Conservation (phyloP, 2,888 invertebrate genomes). For the Augochlorella aurata region DNA sequence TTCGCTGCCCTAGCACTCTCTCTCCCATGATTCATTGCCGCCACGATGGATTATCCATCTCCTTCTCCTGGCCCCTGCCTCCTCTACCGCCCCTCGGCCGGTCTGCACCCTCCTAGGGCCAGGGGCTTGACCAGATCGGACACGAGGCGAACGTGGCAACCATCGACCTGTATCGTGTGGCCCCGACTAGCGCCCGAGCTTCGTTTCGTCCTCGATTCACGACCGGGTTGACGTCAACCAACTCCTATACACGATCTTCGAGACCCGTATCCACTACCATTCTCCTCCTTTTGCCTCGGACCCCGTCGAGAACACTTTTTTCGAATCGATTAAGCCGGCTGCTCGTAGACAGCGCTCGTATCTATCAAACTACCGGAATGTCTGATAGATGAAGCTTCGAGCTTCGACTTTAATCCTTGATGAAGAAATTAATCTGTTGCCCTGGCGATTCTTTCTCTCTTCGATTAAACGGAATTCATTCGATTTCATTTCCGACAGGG, state of each 20-base stretch:
- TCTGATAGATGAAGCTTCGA: neutral
- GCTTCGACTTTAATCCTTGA: neutral
- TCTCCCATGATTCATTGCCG: conserved; percentile 81
- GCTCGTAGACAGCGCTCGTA: neutral
- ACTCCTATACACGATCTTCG: neutral
- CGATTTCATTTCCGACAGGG: too few relatives aligned
- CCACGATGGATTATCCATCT: conserved; percentile 82
- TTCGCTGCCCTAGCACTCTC: conserved; percentile 75
- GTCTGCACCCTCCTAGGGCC: conserved; percentile 52
- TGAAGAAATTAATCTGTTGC: neutral
- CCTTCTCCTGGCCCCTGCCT: conserved; percentile 61
- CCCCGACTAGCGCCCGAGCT: neutral
- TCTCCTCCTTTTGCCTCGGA: neutral
- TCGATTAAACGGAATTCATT: too few relatives aligned
- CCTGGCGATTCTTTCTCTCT: neutral
- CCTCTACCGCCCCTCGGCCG: conserved; percentile 52
- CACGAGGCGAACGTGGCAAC: conserved; percentile 39
- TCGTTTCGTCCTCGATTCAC: conserved; percentile 23
- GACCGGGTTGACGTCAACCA: neutral
- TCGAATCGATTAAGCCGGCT: neutral
- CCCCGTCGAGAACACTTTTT: neutral
- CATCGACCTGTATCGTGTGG: conserved; percentile 37
- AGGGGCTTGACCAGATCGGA: conserved; percentile 49
- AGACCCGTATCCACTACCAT: neutral
- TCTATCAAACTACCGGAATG: neutral